Conservation (phyloP, 2,888 invertebrate genomes). For the Cenopis cana region DNA sequence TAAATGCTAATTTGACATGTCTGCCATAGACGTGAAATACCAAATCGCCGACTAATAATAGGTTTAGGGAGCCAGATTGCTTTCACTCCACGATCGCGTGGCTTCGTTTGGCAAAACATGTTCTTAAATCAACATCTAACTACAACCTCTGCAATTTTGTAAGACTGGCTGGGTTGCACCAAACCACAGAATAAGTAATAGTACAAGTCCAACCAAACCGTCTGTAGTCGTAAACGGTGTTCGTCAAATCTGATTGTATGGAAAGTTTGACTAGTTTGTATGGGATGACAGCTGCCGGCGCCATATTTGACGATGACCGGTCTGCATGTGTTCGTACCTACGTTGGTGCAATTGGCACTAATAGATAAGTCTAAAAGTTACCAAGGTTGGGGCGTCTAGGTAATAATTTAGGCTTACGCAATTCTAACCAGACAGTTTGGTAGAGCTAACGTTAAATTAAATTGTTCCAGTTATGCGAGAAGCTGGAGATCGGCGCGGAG, state of each 20-base stretch:
- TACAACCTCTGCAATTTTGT: slow-evolving; percentile 24
- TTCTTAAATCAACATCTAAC: neutral
- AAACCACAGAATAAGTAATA: too few relatives aligned
- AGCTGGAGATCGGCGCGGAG: slow-evolving; percentile 92
- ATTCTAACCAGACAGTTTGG: neutral
- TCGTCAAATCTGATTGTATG: too few relatives aligned
- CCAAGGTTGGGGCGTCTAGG: neutral
- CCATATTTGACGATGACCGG: too few relatives aligned
- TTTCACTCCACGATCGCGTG: slow-evolving; percentile 47
- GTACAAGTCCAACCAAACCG: too few relatives aligned
- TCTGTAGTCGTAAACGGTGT: too few relatives aligned
- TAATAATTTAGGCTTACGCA: slow-evolving; percentile 10
- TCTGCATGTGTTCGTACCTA: too few relatives aligned
- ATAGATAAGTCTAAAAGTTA: slow-evolving; percentile 5
- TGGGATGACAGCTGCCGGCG: too few relatives aligned
- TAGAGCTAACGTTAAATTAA: slow-evolving; percentile 9
- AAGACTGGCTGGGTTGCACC: too few relatives aligned
- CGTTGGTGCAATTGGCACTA: too few relatives aligned
- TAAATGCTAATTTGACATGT: slow-evolving; percentile 36
- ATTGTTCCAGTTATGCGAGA: slow-evolving; percentile 91
- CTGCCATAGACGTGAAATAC: slow-evolving; percentile 36
- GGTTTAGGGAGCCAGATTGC: slow-evolving; percentile 43
- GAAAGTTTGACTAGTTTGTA: too few relatives aligned
- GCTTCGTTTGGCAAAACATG: slow-evolving; percentile 18
- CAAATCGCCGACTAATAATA: slow-evolving; percentile 48